Evolutionary conservation across 1,140 invertebrate genomes (phyloP).

Genomic region (Heliconius hewitsoni): DNA sequence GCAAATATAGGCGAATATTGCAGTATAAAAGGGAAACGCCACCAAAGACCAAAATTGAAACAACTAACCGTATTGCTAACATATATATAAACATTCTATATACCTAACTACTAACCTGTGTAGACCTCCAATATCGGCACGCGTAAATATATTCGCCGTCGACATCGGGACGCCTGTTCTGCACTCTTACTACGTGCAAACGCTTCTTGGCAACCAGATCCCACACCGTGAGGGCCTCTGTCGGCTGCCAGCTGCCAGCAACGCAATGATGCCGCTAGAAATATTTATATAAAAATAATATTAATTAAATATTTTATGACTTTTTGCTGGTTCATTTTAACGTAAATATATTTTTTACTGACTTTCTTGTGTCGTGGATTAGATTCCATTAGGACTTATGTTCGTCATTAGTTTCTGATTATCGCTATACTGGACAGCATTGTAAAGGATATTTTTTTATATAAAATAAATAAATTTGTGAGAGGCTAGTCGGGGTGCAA

Average conservation of each 20-base stretch:
- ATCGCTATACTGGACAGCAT: too few relatives aligned
- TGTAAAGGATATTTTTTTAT: too few relatives aligned
- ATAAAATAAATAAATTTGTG: too few relatives aligned
- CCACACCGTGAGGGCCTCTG: constrained; percentile 67
- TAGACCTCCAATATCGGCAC: constrained; percentile 71
- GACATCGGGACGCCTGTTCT: constrained; percentile 66
- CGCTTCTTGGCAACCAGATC: constrained; percentile 66
- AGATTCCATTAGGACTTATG: too few relatives aligned
- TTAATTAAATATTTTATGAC: neutral
- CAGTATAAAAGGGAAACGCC: too few relatives aligned
- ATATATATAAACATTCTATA: too few relatives aligned
- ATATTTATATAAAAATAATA: too few relatives aligned
- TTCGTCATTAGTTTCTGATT: too few relatives aligned
- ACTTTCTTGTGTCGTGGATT: neutral
- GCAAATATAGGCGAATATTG: too few relatives aligned
- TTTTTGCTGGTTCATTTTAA: neutral
- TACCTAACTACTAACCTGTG: constrained; percentile 40
- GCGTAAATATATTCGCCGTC: constrained; percentile 75
- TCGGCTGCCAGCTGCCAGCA: constrained; percentile 69
- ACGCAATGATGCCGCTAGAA: constrained; percentile 65
- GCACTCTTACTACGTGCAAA: constrained; percentile 60
- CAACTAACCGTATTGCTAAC: too few relatives aligned
- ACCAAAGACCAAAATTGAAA: too few relatives aligned
- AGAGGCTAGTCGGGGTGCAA: too few relatives aligned
- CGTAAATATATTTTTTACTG: neutral